Percentiles rank a stretch among this genome's conserved stretches.
Conservation (phyloP, 2,113 vertebrate genomes). For the Peromyscus polionotus region DNA sequence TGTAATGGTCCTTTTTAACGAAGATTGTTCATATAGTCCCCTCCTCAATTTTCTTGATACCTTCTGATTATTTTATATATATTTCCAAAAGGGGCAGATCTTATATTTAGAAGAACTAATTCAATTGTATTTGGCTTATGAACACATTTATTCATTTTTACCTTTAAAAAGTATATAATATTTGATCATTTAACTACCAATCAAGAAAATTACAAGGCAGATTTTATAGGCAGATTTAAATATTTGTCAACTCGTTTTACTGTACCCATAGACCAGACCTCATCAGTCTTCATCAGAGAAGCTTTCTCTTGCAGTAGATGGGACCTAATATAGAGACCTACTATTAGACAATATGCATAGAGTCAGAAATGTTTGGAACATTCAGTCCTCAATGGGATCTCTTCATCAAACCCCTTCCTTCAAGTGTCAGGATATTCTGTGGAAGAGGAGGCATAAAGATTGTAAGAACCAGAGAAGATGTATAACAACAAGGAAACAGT, state of each 20-base stretch:
- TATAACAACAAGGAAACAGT: background rate
- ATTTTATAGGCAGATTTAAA: background rate
- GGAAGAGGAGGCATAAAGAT: background rate
- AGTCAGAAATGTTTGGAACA: background rate
- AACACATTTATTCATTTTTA: background rate
- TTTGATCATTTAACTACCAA: background rate
- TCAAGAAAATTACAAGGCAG: background rate
- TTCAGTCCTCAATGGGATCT: background rate
- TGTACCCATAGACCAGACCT: background rate
- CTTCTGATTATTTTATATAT: background rate
- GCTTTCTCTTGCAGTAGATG: too few relatives aligned
- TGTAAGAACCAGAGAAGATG: background rate
- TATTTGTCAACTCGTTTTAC: too few relatives aligned
- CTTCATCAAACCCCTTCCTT: background rate
- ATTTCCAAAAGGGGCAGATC: background rate
- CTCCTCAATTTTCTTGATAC: background rate
- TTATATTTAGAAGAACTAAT: background rate
- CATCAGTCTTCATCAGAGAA: background rate
- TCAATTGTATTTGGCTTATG: background rate
- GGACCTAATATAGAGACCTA: too few relatives aligned
- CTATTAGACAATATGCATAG: background rate
- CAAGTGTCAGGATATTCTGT: background rate
- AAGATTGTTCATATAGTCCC: background rate
- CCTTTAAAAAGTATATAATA: background rate
- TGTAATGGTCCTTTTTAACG: background rate